Base-by-base conservation (phyloP, 2,113 vertebrate species). In the Sterrhoptilus dennistouni region DNA sequence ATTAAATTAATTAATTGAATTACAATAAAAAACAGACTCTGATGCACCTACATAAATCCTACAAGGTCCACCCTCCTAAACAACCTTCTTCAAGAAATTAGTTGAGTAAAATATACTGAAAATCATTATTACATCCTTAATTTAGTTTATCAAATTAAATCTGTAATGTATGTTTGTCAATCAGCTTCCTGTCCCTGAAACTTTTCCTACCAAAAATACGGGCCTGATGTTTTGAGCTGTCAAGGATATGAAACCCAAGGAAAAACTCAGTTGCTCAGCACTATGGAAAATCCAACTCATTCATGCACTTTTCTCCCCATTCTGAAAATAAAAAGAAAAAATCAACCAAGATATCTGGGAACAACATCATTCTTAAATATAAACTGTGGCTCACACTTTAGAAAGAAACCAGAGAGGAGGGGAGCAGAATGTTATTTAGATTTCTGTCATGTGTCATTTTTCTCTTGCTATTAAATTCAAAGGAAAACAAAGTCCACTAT, bases 371-470 rank as follows among this genome's bases (percentile, higher is more conserved):
- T 84, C 66, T 72, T 95, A 87, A 83, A 4, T 38, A 47, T 52
- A 40, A 91, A 69, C 23, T 63, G 28, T 38, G 36, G 66, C 59
- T 89, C 56, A 64, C 5, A 6, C 19, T 27, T 82, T 14, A 63
- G 54, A 70, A 76, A 65, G 65, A 36, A 85, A 79, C 31, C 45
- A 91, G 89, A 61, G 44, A 77, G 60, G 63, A 95, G 27, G 50
- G 38, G 50, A 94, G 74, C 70, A 91, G 90, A 93, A 79, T 77
- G 54, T 83, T 96, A 83, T 93, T 93, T 85, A 91, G 66, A 91
- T 86, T 79, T 87, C 59, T 96, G 94, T 93, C 91, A 56, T 95
- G 68, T 95, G 95, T 93, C 91, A 93, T 97, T 97, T 97, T 96
- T 96, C 93, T 97, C 78, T 47, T 87, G 71, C 75, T 90, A 83